phyloP scores from a whole-genome alignment of 1,140 invertebrate species.

The Brachionus sp. region DNA sequence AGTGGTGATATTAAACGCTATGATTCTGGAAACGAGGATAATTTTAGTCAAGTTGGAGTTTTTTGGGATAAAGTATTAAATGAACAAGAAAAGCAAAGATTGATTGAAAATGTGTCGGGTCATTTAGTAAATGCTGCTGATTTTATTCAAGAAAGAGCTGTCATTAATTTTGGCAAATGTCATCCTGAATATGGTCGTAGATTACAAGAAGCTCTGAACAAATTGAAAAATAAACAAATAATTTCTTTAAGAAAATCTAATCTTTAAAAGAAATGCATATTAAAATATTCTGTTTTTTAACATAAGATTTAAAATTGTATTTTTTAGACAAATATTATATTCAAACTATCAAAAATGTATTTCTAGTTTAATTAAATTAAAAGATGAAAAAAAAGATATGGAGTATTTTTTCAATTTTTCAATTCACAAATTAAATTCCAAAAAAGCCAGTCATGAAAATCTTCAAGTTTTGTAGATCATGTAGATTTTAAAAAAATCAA shows the following conservation, averaged over 20 bases:
- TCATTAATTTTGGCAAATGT: slow-evolving; percentile 36
- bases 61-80: slow-evolving; percentile 45
- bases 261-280: background rate
- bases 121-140: slow-evolving; percentile 9
- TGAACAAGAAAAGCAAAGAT: slow-evolving; percentile 24
- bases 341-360: too few species aligned
- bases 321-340: background rate
- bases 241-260: background rate
- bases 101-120: slow-evolving; percentile 18
- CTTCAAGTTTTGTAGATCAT: too few species aligned
- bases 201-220: slow-evolving; percentile 30
- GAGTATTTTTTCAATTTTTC: too few species aligned
- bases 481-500: too few species aligned
- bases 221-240: background rate
- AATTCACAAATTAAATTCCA: too few species aligned
- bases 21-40: slow-evolving; percentile 21
- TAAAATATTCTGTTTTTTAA: background rate
- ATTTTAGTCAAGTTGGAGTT: slow-evolving; percentile 34
- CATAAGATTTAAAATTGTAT: background rate
- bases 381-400: too few species aligned
- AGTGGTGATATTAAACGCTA: slow-evolving; percentile 27
- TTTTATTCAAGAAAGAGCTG: slow-evolving; percentile 41
- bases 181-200: slow-evolving; percentile 39
- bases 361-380: too few species aligned
- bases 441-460: too few species aligned